These are phyloP conservation scores for Amia ocellicauda DNA, from an alignment of 2,113 vertebrate species.

Conservation along the genomic window DNA sequence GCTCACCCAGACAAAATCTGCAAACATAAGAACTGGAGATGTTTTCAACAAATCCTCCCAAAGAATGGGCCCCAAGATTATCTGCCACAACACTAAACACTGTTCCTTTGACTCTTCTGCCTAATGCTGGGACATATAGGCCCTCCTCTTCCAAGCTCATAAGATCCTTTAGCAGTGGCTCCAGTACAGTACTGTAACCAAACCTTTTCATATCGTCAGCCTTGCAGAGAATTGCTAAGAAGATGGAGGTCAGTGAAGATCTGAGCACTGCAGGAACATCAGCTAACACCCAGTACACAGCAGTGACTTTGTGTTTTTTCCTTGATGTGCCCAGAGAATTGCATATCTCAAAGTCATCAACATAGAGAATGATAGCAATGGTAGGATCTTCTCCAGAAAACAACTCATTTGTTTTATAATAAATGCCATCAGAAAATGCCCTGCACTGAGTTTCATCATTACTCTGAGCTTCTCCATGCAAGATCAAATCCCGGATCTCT, in stretches of 20 bases:
- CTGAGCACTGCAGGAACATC: constrained; percentile 7
- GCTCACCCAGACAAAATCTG: constrained; percentile 27
- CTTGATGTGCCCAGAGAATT: constrained; percentile 31
- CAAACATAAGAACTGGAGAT: constrained; percentile 9
- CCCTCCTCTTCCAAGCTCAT: constrained; percentile 24
- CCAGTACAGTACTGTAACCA: constrained; percentile 27
- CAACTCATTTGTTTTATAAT: constrained; percentile 24
- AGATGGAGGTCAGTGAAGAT: constrained; percentile 23
- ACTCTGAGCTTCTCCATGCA: constrained; percentile 7
- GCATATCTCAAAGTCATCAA: constrained; percentile 28
- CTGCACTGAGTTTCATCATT: constrained; percentile 11
- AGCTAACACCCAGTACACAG: constrained; percentile 23
- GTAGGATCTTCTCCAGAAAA: constrained; percentile 23
- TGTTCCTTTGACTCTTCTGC: constrained; percentile 25
- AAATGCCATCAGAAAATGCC: constrained; percentile 20
- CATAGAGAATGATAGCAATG: constrained; percentile 29
- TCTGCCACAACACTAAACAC: constrained; percentile 25
- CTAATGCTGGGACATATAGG: constrained; percentile 24
- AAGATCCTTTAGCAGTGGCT: constrained; percentile 29
- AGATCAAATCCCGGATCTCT: constrained; percentile 22
- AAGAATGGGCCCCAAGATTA: constrained; percentile 26
- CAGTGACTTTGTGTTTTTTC: constrained; percentile 26
- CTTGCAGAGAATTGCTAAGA: constrained; percentile 30
- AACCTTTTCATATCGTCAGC: constrained; percentile 30
- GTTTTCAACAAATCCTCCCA: constrained; percentile 25